Conservation (phyloP, 2,888 invertebrate genomes). For the Spicauda simplicius region DNA sequence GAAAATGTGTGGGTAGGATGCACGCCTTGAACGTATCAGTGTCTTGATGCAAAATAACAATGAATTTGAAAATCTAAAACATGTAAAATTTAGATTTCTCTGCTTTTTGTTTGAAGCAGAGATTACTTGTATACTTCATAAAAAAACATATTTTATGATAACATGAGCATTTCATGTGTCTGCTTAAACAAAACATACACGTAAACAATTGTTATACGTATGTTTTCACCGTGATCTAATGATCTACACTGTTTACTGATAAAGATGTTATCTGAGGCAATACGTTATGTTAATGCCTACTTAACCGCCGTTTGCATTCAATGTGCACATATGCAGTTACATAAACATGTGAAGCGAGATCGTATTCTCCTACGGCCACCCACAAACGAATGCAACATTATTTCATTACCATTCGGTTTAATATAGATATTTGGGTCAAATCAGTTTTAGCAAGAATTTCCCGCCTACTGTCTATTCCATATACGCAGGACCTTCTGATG, state of each 20-base stretch:
- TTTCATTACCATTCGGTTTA: slow-evolving; percentile 57
- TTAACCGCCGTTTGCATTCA: slow-evolving; percentile 15
- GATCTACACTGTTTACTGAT: background rate
- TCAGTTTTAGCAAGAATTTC: slow-evolving; percentile 53
- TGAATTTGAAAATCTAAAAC: no score
- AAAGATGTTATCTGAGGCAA: slow-evolving; percentile 2
- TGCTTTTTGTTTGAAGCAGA: no score
- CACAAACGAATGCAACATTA: slow-evolving; percentile 23
- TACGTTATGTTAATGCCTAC: slow-evolving; percentile 10
- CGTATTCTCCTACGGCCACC: slow-evolving; percentile 19
- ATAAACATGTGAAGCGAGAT: slow-evolving; percentile 19
- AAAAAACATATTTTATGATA: no score
- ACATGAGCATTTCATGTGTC: no score
- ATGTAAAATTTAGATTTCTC: no score
- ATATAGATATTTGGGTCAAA: slow-evolving; percentile 66
- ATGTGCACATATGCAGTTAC: slow-evolving; percentile 10
- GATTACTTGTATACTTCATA: no score
- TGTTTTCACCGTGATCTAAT: background rate
- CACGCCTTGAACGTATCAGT: no score
- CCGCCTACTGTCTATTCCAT: slow-evolving; percentile 58
- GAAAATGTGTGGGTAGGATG: no score
- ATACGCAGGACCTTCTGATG: slow-evolving; percentile 39
- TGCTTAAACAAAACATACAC: background rate
- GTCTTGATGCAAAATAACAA: no score
- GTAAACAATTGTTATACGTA: background rate